Base-by-base conservation (phyloP, 2,797 vertebrate species). In the Acipenser ruthenus region DNA sequence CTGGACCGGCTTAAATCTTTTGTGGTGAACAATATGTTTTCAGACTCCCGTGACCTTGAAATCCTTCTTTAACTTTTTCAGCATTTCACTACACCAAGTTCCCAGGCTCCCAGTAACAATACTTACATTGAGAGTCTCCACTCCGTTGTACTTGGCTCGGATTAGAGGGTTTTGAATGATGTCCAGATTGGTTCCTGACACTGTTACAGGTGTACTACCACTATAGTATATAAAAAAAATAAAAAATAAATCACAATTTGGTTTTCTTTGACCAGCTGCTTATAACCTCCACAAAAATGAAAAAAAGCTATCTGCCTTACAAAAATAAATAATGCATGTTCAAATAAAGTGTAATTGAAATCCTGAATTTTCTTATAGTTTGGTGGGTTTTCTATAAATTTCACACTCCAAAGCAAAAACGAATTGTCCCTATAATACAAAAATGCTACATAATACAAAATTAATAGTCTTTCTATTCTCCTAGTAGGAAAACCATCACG, bases 101-200 rank as follows among this genome's bases (percentile, higher is more conserved):
- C 60, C 60, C 60, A 62, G 60, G 60, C 60, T 62, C 12, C 55
- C 37, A 53, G 64, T n/a, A 11, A 15, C 48, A 50, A 13, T 51
- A 91, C 94, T 94, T 88, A 99, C 97, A 0, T 98, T 98, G 75
- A 95, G 80, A 0, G 95, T 93, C 69, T 99, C 96, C 60, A 92
- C 92, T 18, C 84, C 87, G 12, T 93, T 94, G 0, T 97, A 95
- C 78, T 95, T 97, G 75, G 95, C 96, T 74, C 97, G 88, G 84
- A 99, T 95, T 78, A 94, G 92, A 3, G 97, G 97, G 50, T 91
- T 95, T 77, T 99, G 94, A 73, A 99, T 98, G 74, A 98, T 95
- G 83, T 98, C 94, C 82, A 99, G 87, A 77, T 99, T 95, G 12
- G 93, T 96, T 53, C 97, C 97, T 64, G 93, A 95, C 66, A 99